These are phyloP conservation scores for Anseranas semipalmata DNA, from an alignment of 2,113 vertebrate species.

Conservation along the genomic window DNA sequence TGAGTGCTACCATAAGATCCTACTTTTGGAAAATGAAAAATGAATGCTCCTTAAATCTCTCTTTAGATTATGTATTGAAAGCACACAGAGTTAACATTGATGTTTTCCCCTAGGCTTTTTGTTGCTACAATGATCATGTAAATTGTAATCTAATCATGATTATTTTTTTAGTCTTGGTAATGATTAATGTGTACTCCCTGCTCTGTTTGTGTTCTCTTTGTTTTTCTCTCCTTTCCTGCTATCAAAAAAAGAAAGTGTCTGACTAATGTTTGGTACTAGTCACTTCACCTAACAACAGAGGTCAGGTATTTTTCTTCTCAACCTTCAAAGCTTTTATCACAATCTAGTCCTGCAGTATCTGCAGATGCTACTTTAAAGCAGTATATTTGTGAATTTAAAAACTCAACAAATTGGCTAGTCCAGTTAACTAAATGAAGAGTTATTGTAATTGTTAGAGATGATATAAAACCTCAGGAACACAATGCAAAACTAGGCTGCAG, in stretches of 20 bases:
- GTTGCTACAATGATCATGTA: slow-evolving; percentile 9
- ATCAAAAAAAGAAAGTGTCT: neutral
- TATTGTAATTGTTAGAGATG: slow-evolving; percentile 2
- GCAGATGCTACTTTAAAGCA: neutral
- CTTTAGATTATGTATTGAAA: neutral
- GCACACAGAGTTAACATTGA: neutral
- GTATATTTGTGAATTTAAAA: neutral
- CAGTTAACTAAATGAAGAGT: neutral
- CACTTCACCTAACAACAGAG: slow-evolving; percentile 29
- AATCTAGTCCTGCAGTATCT: neutral
- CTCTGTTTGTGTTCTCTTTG: neutral
- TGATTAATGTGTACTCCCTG: neutral
- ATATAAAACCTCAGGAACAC: slow-evolving; percentile 68
- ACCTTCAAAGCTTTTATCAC: neutral
- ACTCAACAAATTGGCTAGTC: neutral
- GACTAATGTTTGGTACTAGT: neutral
- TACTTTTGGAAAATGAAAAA: neutral
- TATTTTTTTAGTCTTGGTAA: slow-evolving; percentile 33
- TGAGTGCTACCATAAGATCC: neutral
- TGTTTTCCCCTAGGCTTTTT: neutral
- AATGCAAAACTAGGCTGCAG: slow-evolving; percentile 77
- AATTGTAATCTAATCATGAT: slow-evolving; percentile 7
- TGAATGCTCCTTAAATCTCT: neutral
- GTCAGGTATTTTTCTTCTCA: slow-evolving; percentile 7
- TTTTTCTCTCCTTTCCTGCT: neutral